Evolutionary conservation across 1,140 invertebrate species (phyloP), one percentile per base, ranked within the genome.

Genomic region (Plectrocnemia conspersa): DNA sequence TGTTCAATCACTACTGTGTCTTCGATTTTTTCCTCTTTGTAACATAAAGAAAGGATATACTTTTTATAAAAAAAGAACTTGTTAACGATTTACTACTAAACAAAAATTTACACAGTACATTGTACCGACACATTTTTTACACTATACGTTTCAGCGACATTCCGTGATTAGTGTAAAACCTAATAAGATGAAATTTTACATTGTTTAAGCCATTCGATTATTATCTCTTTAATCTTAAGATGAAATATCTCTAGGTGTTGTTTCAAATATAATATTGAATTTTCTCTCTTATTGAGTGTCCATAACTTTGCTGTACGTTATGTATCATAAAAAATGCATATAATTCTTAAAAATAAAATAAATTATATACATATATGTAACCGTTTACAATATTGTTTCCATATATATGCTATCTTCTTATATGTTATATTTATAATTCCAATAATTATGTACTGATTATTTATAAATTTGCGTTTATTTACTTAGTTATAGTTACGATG

Each of bases 211-310:
- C 15, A 24, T 33, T 33, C 22, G 29, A 47, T 47, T 47, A 47
- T 21, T 24, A 33, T 15, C 45, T 47, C 35, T 47, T 33, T 47
- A 44, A 44, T 23, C 27, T 46, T 19, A 42, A 45, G 25, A 45
- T 45, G 55, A 57, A 40, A 32, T 46, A 57, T 54, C 42, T 61
- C 54, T 61, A 61, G 59, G 47, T 61, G 59, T 61, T 61, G 59
- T 61, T 57, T 57, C 29, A 48, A 24, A 49, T 49, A 56, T 46
- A 48, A 56, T 50, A 61, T 46, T 57, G 48, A 57, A 52, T 61
- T 61, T 57, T 42, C 52, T 57, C 55, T 61, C 46, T 57, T 24
- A 41, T 52, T 52, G 59, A 52, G 48, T 55, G 46, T 61, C 59
- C 55, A 54, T 40, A 53, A 50, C 52, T 61, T 48, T 52, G 52